Evolutionary conservation across 2,113 vertebrate genomes (phyloP).

Genomic region (Paedocypris sp.): DNA sequence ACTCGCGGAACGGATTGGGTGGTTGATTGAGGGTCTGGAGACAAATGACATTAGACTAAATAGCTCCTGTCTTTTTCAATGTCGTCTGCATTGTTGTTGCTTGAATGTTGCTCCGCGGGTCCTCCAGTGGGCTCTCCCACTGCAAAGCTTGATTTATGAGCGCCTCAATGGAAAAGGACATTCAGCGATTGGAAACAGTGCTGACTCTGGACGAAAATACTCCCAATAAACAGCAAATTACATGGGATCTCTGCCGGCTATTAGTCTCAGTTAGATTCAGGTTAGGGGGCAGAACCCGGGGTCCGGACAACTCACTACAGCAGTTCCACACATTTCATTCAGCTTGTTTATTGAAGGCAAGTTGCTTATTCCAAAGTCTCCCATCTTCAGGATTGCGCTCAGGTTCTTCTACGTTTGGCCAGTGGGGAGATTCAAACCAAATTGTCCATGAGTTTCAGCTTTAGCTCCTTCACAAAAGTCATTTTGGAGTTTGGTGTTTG

Average conservation of each 20-base stretch:
- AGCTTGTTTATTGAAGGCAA: slow-evolving; percentile 26
- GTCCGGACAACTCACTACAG: slow-evolving; percentile 35
- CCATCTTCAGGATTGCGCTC: not conserved
- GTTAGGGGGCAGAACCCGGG: slow-evolving; percentile 26
- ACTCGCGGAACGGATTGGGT: slow-evolving; percentile 17
- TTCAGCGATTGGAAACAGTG: slow-evolving; percentile 66
- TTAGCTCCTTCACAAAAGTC: too few relatives aligned
- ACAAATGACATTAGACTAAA: slow-evolving; percentile 37
- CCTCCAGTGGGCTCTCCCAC: slow-evolving; percentile 35
- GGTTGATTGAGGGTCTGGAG: slow-evolving; percentile 29
- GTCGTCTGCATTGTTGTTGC: slow-evolving; percentile 22
- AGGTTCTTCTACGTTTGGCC: not conserved
- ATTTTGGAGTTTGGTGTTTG: slow-evolving; percentile 15
- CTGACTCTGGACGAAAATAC: slow-evolving; percentile 61
- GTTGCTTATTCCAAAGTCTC: slow-evolving; percentile 31
- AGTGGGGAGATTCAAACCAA: slow-evolving; percentile 19
- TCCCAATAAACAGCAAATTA: slow-evolving; percentile 70
- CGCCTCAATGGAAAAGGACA: slow-evolving; percentile 59
- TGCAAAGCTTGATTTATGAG: slow-evolving; percentile 70
- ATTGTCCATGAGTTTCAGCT: too few relatives aligned
- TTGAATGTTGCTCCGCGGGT: slow-evolving; percentile 47
- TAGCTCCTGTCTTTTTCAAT: slow-evolving; percentile 33
- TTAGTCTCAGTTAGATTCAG: slow-evolving; percentile 62
- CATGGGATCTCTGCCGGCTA: slow-evolving; percentile 55
- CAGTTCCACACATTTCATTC: slow-evolving; percentile 32